Evolutionary conservation across 1,140 invertebrate species (phyloP).

Genomic region (Periplaneta americana): DNA sequence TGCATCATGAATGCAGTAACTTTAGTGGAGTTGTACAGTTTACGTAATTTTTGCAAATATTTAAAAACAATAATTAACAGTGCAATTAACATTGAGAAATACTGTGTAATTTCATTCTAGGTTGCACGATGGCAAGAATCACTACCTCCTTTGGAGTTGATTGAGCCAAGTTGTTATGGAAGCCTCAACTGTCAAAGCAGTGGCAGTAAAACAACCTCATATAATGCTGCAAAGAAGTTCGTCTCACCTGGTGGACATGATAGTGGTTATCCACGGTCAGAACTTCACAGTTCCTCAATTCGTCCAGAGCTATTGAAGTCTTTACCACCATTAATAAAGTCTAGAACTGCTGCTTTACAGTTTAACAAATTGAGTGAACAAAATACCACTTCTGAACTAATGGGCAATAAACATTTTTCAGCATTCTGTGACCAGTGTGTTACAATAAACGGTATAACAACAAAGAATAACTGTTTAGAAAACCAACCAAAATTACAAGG

Average conservation of each 20-base stretch:
- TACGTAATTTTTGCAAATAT: no score
- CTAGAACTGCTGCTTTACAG: background rate
- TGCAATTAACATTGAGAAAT: no score
- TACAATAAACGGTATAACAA: no score
- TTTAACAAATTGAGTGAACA: no score
- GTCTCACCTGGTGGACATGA: background rate
- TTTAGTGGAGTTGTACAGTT: no score
- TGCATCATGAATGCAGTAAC: no score
- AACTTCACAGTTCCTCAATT: background rate
- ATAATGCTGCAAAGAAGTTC: background rate
- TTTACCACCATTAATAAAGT: background rate
- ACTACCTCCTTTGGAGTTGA: background rate
- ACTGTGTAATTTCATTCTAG: background rate
- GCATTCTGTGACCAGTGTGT: no score
- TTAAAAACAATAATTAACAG: no score
- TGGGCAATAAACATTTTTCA: no score
- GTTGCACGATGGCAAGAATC: constrained; percentile 3
- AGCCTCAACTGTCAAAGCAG: background rate
- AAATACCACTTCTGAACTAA: no score
- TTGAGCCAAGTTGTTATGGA: background rate
- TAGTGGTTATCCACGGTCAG: background rate
- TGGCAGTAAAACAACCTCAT: background rate
- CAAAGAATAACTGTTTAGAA: no score
- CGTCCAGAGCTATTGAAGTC: background rate
- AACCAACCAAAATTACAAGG: no score